phyloP scores from a whole-genome alignment of 2,888 invertebrate species.

The Seladonia tumulorum region DNA sequence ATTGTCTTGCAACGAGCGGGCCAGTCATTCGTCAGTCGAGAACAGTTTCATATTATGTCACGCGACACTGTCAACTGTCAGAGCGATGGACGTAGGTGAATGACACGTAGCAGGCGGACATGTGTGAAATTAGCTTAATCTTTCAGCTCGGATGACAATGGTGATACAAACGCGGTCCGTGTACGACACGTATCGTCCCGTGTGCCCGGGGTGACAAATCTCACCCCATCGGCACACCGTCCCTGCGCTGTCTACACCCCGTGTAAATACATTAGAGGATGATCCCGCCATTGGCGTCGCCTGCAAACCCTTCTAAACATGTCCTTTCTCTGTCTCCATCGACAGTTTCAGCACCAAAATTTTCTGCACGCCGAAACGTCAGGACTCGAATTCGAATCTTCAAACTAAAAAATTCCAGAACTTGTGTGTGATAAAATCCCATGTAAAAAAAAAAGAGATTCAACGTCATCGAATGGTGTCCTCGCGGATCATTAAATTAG shows the following conservation, averaged over 20 bases:
- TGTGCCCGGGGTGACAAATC: constrained; percentile 81
- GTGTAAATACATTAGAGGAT: constrained; percentile 84
- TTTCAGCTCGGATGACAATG: constrained; percentile 84
- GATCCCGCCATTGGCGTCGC: constrained; percentile 82
- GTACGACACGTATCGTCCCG: constrained; percentile 82
- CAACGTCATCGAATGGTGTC: background rate
- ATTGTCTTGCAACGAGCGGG: constrained; percentile 43
- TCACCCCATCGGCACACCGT: constrained; percentile 77
- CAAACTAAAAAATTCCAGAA: no score
- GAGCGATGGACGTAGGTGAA: constrained; percentile 53
- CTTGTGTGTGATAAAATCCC: background rate
- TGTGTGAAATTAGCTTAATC: constrained; percentile 85
- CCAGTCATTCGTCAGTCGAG: constrained; percentile 42
- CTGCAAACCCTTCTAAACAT: background rate
- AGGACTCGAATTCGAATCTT: background rate
- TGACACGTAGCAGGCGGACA: constrained; percentile 79
- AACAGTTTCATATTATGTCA: constrained; percentile 74
- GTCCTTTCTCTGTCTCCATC: background rate
- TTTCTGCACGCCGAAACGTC: background rate
- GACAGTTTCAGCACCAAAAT: background rate
- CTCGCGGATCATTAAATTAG: background rate
- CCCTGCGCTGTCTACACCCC: constrained; percentile 76
- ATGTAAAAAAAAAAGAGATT: background rate
- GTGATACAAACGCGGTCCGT: constrained; percentile 82
- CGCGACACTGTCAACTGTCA: constrained; percentile 69